Evolutionary conservation across 2,113 vertebrate species (phyloP), one percentile per base, ranked within the genome.

Genomic region (Argyrosomus japonicus): DNA sequence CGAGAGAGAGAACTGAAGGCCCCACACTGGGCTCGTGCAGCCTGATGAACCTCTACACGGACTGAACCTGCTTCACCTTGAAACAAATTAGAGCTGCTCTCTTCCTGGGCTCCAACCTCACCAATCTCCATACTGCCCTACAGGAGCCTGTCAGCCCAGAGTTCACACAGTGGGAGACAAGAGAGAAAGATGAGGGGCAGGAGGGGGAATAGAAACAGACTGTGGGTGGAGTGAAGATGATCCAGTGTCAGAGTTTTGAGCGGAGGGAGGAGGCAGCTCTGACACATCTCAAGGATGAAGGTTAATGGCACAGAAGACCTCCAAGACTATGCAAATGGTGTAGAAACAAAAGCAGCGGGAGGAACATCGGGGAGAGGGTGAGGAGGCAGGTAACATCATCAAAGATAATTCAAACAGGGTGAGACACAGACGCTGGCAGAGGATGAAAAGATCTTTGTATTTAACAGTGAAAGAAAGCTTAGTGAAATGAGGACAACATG

Each of bases 61-160:
- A n/a, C 77, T 70, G 85, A 86, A 85, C 86, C 87, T 17, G 77
- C 86, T 93, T 93, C 91, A 94, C 92, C 92, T 94, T 93, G 84
- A 91, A 88, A 88, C 84, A 91, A 90, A 93, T 92, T 87, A 90
- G 83, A 81, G 75, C 74, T 53, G 84, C 85, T 90, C 72, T 77
- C 87, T 77, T 83, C 73, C 71, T 3, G 63, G 80, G 89, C 50
- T 10, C 45, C 60, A 21, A 77, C 79, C 81, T 87, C 63, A 27
- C 36, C 77, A 71, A 81, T 88, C 89, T 84, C 74, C 68, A 65
- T 40, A 72, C 82, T 19, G 82, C 79, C 86, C 80, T 83, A 68
- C 79, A 81, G 88, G 87, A 89, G 79, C 74, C 88, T 75, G 90
- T 91, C 91, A 87, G 87, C 77, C 74, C 61, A 61, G 62, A 82